Base-by-base conservation (phyloP, 1,140 invertebrate species). In the Drosophila pseudoobscura region DNA sequence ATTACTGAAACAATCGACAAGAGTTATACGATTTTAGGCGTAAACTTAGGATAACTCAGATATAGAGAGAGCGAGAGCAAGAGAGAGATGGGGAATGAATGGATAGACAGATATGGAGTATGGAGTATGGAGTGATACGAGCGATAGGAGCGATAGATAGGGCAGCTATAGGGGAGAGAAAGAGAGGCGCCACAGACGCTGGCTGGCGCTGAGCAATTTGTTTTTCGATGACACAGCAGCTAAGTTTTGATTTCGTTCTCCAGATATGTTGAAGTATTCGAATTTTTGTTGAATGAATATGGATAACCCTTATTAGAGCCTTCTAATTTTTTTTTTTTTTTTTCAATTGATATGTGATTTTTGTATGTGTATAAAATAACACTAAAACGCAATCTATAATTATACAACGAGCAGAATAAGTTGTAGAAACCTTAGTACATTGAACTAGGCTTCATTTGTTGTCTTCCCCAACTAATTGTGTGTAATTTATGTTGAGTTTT, bases 401-500 rank as follows among this genome's bases (percentile, higher is more conserved):
- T 47, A 60, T 52, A 46, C 46, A 66, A 62, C 50, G 45, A 50
- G 72, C 62, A 87, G 63, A 69, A 64, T 68, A 58, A 53, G 45
- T 39, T 61, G 43, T 45, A 11, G 29, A 41, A 31, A 24, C 29
- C 57, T 51, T 35, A 51, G 35, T 70, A 62, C 20, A 64, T 55
- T 53, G 6, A 57, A 9, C 43, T 74, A 74, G 71, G 60, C 41
- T 74, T 74, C 47, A 68, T 87, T 88, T 76, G 75, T 76, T 78
- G 83, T 87, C 83, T 83, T 88, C 83, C 78, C 31, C 35, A 45
- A 66, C 74, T 79, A 76, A 73, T 82, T 77, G 60, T 65, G 80
- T 88, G 83, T 87, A 78, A 76, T 76, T 88, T 79, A 78, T 87
- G 83, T 87, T 88, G 62, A 80, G 57, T 76, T 87, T 78, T 75